These are phyloP conservation scores for Azorinus chamasolen DNA, from an alignment of 2,888 invertebrate species.

Conservation along the genomic window DNA sequence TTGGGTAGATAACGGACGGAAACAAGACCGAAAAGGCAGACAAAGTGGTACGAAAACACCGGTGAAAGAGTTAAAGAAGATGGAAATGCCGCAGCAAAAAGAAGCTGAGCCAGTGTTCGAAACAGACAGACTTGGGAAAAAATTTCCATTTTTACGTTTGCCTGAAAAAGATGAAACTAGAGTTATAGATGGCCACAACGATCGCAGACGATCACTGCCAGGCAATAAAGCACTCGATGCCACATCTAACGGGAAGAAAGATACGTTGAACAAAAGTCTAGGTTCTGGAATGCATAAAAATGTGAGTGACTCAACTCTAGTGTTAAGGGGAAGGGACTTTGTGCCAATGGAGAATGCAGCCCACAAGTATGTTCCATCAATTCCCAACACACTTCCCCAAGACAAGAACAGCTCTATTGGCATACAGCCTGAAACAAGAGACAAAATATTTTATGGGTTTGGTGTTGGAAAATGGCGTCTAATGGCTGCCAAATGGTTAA, in stretches of 20 bases:
- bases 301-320: constrained; percentile 33
- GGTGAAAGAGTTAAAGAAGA: constrained; percentile 18
- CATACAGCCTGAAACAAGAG: constrained; percentile 34
- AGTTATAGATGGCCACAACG: too few relatives aligned
- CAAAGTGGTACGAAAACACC: constrained; percentile 37
- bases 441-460: constrained; percentile 52
- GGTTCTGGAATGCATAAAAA: constrained; percentile 4
- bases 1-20: constrained; percentile 5
- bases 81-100: background rate
- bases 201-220: background rate
- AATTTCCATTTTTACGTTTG: constrained; percentile 47
- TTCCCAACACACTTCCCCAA: constrained; percentile 17
- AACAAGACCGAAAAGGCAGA: too few relatives aligned
- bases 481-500: constrained; percentile 48
- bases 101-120: constrained; percentile 46
- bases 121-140: constrained; percentile 40
- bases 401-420: background rate
- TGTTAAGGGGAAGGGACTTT: constrained; percentile 10
- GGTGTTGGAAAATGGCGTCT: constrained; percentile 50
- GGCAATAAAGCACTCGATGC: background rate
- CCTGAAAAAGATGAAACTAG: background rate
- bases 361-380: constrained; percentile 6
- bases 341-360: constrained; percentile 8
- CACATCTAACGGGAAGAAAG: background rate
- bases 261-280: background rate